Conservation (phyloP, 2,888 invertebrate genomes). For the Dryomyza anilis region DNA sequence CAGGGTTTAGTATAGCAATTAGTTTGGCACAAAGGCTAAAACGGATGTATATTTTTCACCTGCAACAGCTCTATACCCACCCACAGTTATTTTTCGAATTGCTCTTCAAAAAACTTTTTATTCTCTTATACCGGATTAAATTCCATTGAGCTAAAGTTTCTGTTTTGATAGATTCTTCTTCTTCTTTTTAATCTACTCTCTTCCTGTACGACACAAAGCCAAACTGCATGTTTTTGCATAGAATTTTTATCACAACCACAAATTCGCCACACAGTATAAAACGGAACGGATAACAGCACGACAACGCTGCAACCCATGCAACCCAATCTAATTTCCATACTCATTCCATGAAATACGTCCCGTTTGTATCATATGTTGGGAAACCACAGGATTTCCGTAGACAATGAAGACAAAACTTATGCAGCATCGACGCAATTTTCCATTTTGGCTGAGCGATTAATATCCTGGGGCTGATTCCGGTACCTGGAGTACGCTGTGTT, state of each 20-base stretch:
- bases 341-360: no score
- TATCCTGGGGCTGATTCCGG: not conserved
- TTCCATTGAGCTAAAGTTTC: constrained; percentile 11
- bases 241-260: constrained; percentile 8
- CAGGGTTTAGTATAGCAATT: no score
- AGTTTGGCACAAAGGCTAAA: no score
- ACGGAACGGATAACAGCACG: not conserved
- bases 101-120: not conserved
- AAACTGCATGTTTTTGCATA: no score
- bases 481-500: not conserved
- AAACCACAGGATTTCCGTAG: constrained; percentile 10
- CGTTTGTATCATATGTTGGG: not conserved
- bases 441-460: constrained; percentile 1
- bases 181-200: not conserved
- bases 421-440: not conserved
- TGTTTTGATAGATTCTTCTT: constrained; percentile 19
- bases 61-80: no score
- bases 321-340: no score
- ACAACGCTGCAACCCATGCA: no score
- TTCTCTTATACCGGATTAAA: not conserved
- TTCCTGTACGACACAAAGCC: not conserved
- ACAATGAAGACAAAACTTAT: constrained; percentile 2
- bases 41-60: no score
- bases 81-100: no score
- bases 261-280: not conserved